Evolutionary conservation across 2,113 vertebrate species (phyloP).

Genomic region (Carassius gibelio): DNA sequence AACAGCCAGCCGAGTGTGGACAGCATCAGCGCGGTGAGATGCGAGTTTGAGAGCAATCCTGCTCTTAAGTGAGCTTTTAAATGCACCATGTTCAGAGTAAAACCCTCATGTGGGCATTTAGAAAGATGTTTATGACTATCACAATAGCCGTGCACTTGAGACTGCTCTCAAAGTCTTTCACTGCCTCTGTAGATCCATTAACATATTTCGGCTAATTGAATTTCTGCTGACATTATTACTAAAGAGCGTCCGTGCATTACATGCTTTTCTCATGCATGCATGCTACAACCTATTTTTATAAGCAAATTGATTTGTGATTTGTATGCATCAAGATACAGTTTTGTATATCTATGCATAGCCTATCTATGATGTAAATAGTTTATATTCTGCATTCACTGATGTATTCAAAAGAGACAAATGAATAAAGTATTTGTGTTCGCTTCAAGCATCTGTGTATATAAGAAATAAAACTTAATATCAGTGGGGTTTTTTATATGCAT

Average conservation of each 20-base stretch:
- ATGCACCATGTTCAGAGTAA: neutral
- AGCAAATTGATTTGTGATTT: neutral
- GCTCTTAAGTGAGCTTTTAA: slow-evolving; percentile 7
- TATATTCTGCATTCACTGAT: slow-evolving; percentile 11
- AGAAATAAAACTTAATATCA: neutral
- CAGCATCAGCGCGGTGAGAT: slow-evolving; percentile 79
- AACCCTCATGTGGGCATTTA: neutral
- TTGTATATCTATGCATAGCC: slow-evolving; percentile 43
- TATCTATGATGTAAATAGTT: slow-evolving; percentile 33
- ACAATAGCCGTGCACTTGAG: neutral
- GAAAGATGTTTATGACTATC: neutral
- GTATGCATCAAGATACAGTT: neutral
- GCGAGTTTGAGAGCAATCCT: slow-evolving; percentile 72
- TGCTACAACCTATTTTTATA: slow-evolving; percentile 17
- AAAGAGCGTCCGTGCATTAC: neutral
- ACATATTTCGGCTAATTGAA: neutral
- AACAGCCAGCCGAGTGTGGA: slow-evolving; percentile 78
- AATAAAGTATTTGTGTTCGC: slow-evolving; percentile 49
- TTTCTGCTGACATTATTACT: neutral
- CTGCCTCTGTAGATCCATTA: neutral
- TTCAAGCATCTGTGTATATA: neutral
- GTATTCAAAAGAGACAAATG: slow-evolving; percentile 35
- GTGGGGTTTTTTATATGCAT: slow-evolving; percentile 63
- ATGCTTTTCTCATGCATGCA: neutral
- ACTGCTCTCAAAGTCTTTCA: neutral